Base-by-base conservation (phyloP, 2,113 vertebrate genomes). In the Corynorhinus townsendii region DNA sequence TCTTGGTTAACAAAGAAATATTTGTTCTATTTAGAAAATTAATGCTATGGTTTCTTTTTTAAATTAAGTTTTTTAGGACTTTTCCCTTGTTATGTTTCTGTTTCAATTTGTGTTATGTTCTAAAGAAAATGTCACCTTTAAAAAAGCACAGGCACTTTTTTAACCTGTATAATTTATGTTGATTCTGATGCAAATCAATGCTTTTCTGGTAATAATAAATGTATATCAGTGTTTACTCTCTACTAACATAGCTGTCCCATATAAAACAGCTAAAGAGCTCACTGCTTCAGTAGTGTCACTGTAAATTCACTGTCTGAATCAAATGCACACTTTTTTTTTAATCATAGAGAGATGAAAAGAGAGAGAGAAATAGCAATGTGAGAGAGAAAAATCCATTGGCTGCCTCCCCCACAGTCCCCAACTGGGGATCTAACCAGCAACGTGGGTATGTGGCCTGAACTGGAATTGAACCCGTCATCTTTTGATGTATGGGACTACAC, bases 91-190 rank as follows among this genome's bases (percentile, higher is more conserved):
- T 95, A 76, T 45, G 17, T 90, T 93, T 79, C 35, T 90, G 40
- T 90, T 94, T 90, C n/a, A 14, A 62, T 89, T 88, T 77, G 28
- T 68, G 86, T 47, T 24, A 4, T 86, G 19, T 62, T 91, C 28
- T 83, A 80, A 84, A 91, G 45, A 43, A 89, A 82, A 71, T 14
- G 9, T 75, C 30, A 40, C 8, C 30, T 95, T 95, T 76, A 64
- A 45, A 73, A 94, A 54, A n/a, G 59, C 43, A 64, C 22, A 59
- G 59, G 59, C 33, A 69, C 87, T 93, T 93, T 45, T 96, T 90
- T 92, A 54, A 68, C 49, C 19, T 91, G 26, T 91, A 86, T 86
- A 47, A 91, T 4, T 69, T 75, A 62, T 3, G 71, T 86, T 93
- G 84, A 35, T 86, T 95, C 28, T 94, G 4, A 59, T 93, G 28